Evolutionary conservation across 2,888 invertebrate species (phyloP).

Genomic region (Nemapogon koenigi): DNA sequence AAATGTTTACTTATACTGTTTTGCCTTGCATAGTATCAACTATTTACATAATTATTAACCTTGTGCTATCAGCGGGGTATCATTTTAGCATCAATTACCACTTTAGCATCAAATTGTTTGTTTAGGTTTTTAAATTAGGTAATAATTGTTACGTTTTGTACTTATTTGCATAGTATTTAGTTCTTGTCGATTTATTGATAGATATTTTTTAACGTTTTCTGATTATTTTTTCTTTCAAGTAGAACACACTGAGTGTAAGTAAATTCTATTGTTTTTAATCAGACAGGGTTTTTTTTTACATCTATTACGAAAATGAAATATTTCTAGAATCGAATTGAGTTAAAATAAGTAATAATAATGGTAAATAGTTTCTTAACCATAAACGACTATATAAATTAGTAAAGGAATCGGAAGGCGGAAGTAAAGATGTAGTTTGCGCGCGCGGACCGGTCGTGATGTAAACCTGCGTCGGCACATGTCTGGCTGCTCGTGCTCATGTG

Average conservation of each 20-base stretch:
- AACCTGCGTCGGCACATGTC: constrained; percentile 7
- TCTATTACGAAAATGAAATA: too few relatives aligned
- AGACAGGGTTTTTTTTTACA: too few relatives aligned
- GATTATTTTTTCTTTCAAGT: too few relatives aligned
- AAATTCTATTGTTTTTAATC: too few relatives aligned
- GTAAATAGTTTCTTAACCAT: too few relatives aligned
- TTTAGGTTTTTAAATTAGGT: background rate
- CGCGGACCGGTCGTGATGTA: constrained; percentile 4
- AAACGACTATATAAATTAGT: too few relatives aligned
- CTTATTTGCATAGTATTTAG: too few relatives aligned
- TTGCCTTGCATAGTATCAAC: constrained; percentile 6
- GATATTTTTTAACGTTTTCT: background rate
- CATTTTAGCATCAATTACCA: constrained; percentile 5
- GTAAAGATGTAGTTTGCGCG: constrained; percentile 1
- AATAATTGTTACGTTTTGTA: too few relatives aligned
- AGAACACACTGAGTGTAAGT: too few relatives aligned
- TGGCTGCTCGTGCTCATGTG: background rate
- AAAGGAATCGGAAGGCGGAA: constrained; percentile 10
- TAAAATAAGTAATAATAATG: too few relatives aligned
- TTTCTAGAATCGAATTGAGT: too few relatives aligned
- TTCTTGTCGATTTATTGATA: background rate
- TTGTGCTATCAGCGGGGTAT: constrained; percentile 1
- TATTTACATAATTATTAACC: constrained; percentile 9
- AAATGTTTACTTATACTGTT: constrained; percentile 7
- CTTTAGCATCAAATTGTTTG: background rate